Percentiles rank a stretch among this genome's conserved stretches.
These are phyloP conservation scores for Propithecus perrieri DNA, from an alignment of 2,797 vertebrate genomes.

Conservation along the genomic window DNA sequence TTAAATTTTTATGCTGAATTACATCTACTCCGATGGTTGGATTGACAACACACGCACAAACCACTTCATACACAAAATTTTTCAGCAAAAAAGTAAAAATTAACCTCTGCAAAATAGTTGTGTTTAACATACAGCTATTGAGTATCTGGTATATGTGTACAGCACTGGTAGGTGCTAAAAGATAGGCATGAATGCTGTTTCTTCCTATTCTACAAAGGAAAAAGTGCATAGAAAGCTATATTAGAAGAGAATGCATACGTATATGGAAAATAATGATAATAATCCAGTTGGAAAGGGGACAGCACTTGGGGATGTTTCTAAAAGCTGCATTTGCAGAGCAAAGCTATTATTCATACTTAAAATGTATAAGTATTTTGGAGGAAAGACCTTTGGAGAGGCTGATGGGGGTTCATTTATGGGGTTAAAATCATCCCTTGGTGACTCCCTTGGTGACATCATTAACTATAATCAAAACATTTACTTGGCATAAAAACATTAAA, in stretches of 20 bases:
- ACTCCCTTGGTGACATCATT: background rate
- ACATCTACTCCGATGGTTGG: background rate
- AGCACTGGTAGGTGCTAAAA: background rate
- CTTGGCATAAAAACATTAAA: background rate
- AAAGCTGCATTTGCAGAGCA: background rate
- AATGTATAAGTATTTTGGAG: background rate
- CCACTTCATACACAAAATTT: background rate
- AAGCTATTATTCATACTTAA: background rate
- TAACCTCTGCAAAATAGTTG: background rate
- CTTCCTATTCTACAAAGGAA: background rate
- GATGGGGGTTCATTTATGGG: background rate
- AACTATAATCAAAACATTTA: background rate
- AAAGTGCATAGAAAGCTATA: background rate
- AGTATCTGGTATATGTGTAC: background rate
- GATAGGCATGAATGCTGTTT: background rate
- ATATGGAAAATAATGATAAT: background rate
- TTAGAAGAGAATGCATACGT: background rate
- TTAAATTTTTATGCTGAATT: background rate
- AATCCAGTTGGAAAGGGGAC: background rate
- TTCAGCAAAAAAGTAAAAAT: background rate
- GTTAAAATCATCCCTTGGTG: background rate
- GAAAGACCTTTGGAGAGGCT: background rate
- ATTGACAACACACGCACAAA: background rate
- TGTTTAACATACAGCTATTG: background rate
- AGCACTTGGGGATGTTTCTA: background rate